Base-by-base conservation (phyloP, 2,888 invertebrate genomes). In the Ochropleura plecta region DNA sequence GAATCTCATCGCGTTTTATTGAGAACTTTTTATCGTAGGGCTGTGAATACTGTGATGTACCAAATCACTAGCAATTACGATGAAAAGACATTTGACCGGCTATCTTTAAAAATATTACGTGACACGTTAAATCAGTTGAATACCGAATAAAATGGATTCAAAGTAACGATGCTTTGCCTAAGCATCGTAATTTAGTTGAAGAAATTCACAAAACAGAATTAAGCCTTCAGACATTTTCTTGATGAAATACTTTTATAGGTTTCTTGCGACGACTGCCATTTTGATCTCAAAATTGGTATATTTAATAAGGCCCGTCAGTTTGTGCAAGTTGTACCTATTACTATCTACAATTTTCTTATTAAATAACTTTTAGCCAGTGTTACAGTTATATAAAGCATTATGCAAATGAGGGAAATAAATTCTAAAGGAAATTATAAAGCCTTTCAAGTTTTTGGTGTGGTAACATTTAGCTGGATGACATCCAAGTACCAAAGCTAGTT, bases 201-300 rank as follows among this genome's bases (percentile, higher is more conserved):
- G 48, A 76, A 79, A 79, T 74, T 75, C 59, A 42, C 66, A 75
- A 76, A 81, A 81, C 66, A 82, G 73, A 79, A 78, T 83, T 75
- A 87, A 82, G 66, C 40, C 73, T 78, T 59, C 53, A 20, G 68
- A 78, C 51, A 73, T 77, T 79, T 63, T 64, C 76, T 62, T 80
- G 77, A 77, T 77, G 76, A 77, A 86, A 82, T 79, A 86, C 82
- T 79, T 79, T 86, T 74, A 79, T 62, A 70, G 75, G 70, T 83
- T 70, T 76, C 46, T 67, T 70, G 67, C 18, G 59, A 66, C 55
- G 40, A 49, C 60, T 78, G 44, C 68, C 71, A 78, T 83, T 85
- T 76, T 64, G 67, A 78, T 80, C 55, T 60, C 62, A 49, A 81
- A 68, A 73, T 83, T 75, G 49, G 64, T 67, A 79, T 76, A 73